Evolutionary conservation across 2,888 invertebrate species (phyloP), one percentile per base, ranked within the genome.

Genomic region (Tipula helvola): DNA sequence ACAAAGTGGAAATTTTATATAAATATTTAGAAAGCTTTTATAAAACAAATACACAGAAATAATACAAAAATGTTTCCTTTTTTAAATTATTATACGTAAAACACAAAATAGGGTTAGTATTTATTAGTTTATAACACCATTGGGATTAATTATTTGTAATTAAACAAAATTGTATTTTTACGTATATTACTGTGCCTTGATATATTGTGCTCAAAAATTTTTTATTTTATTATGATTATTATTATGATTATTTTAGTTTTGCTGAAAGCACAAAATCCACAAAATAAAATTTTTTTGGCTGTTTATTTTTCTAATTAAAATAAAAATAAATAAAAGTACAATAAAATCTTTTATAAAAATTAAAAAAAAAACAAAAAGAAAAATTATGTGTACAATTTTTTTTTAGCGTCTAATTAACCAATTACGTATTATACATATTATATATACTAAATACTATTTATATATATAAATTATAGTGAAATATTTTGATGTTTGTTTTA

Each of bases 201-300:
- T 71, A 28, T 28, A 10, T 12, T 71, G 71, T 71, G 10, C 71
- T 71, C 71, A 4, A 71, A 71, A 10, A 28, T 57, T 71, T 71
- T 28, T 28, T 71, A 71, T 71, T 71, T 71, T 71, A 28, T 71
- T 71, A 28, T 28, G 28, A 28, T 71, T 71, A 28, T 71, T 7
- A 13, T 71, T 71, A 28, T 71, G 28, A 28, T 71, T 7, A 13
- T 71, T 71, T 71, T 71, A 71, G 71, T 71, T 71, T 71, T 71
- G 71, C 71, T 71, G 71, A 71, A 71, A 71, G 71, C 71, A 71
- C 71, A 71, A 71, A 71, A 71, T 71, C 71, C 71, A 71, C 71
- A 3, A 71, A 71, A 18, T 71, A 71, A 71, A 2, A 28, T 71
- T 71, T 71, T 71, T 71, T 71, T 71, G 71, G 71, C 71, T 71